Evolutionary conservation across 35 echinoderm and acorn worm species (phyloP).

Genomic region (Lytechinus variegatus): DNA sequence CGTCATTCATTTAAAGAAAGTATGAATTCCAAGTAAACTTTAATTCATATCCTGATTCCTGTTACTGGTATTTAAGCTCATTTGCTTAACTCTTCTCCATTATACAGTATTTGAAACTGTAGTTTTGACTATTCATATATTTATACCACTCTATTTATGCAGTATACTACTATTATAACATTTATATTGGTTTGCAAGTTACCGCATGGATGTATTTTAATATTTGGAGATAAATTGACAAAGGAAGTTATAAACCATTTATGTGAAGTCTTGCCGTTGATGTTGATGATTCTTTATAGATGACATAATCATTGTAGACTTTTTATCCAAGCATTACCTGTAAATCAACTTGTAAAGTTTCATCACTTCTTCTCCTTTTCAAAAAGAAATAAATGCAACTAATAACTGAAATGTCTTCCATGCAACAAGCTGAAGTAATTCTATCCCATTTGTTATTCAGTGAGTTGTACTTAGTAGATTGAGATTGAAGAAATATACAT

Average conservation of each 20-base stretch:
- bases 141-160: neutral
- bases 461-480: neutral
- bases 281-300: neutral
- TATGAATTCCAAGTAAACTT: neutral
- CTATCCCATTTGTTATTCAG: neutral
- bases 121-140: neutral
- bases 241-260: neutral
- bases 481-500: too few relatives aligned
- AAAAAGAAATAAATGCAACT: neutral
- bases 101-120: neutral
- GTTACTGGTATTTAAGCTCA: neutral
- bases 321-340: neutral
- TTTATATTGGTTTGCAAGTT: neutral
- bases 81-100: neutral
- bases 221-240: neutral
- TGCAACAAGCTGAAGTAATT: neutral
- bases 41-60: neutral
- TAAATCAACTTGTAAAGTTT: neutral
- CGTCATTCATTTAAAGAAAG: neutral
- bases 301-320: neutral
- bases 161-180: neutral
- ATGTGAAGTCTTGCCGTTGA: neutral
- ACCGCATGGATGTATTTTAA: neutral
- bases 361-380: neutral
- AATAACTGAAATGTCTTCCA: neutral